Conservation (phyloP, 2,113 vertebrate species). For the Vulpes lagopus region DNA sequence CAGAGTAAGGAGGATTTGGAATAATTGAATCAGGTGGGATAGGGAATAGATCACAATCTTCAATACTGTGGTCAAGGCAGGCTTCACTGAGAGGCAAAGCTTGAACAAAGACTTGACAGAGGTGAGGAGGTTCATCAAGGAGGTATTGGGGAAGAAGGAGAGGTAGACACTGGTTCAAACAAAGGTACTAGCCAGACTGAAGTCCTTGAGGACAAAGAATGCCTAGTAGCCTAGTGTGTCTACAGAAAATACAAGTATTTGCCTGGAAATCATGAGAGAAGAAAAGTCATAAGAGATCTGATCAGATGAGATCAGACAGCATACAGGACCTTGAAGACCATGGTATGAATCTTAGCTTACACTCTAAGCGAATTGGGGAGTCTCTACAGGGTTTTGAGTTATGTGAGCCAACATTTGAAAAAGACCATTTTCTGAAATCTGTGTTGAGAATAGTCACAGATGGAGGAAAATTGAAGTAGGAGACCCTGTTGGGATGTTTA, state of each 20-base stretch:
- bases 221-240: background rate
- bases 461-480: slow-evolving; percentile 3
- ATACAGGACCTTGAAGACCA: background rate
- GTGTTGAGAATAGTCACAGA: background rate
- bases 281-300: rapidly evolving
- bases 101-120: background rate
- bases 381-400: background rate
- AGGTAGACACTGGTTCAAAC: background rate
- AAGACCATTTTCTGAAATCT: background rate
- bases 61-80: background rate
- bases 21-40: background rate
- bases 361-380: background rate
- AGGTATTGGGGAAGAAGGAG: rapidly evolving
- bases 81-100: background rate
- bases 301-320: background rate
- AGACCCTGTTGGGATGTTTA: background rate
- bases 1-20: background rate
- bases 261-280: background rate
- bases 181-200: background rate
- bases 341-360: background rate
- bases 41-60: background rate
- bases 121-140: background rate
- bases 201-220: background rate
- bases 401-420: background rate
- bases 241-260: background rate